Evolutionary conservation across 1,140 invertebrate genomes (phyloP).

Genomic region (Atta texana): DNA sequence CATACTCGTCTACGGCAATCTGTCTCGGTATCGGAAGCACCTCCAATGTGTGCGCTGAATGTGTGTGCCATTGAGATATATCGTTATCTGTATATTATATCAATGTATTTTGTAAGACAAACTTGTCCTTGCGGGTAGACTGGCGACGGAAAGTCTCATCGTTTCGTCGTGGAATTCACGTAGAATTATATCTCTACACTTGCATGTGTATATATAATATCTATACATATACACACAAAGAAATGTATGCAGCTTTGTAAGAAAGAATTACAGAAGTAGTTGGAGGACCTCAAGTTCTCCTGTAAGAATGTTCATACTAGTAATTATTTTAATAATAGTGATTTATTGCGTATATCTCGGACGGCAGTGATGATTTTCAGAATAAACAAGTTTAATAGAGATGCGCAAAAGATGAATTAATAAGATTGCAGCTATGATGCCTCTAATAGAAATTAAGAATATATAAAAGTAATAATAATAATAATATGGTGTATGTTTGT

Average conservation of each 20-base stretch:
- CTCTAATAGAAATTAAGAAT: background rate
- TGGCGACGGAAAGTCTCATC: background rate
- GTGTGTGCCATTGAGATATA: background rate
- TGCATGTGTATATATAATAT: background rate
- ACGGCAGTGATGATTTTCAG: background rate
- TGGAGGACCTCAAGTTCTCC: background rate
- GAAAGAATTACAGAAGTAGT: background rate
- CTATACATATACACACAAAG: background rate
- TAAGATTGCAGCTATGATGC: background rate
- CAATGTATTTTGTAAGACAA: background rate
- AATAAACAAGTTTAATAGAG: background rate
- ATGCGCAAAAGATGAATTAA: background rate
- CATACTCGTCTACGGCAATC: conserved; percentile 93
- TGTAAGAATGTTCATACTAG: background rate
- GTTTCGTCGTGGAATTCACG: too few species aligned
- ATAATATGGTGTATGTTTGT: background rate
- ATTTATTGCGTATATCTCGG: background rate
- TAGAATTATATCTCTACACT: background rate
- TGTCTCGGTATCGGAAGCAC: conserved; percentile 74
- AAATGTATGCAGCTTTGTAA: conserved; percentile 8
- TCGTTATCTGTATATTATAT: background rate
- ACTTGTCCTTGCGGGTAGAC: background rate
- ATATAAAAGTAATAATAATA: background rate
- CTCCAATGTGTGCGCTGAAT: background rate
- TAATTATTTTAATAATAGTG: conserved; percentile 7